Conservation (phyloP, 1,140 invertebrate genomes). For the Dryas iulia region DNA sequence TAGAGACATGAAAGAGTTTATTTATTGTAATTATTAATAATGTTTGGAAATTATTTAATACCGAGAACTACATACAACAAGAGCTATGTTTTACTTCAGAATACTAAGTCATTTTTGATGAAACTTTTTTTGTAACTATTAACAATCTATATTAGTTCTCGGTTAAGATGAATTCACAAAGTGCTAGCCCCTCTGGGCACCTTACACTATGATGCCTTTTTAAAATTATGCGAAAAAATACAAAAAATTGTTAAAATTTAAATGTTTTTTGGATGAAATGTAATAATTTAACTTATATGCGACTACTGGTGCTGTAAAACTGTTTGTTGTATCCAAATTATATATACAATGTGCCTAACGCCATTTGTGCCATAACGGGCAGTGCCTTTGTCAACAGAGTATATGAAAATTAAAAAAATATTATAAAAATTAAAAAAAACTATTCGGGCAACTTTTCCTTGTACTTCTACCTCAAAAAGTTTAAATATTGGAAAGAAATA, state of each 20-base stretch:
- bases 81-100: background rate
- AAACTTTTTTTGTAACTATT: background rate
- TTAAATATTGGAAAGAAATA: too few species aligned
- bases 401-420: background rate
- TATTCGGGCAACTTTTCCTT: background rate
- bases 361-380: slow-evolving; percentile 10
- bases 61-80: background rate
- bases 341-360: slow-evolving; percentile 21
- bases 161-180: slow-evolving; percentile 44
- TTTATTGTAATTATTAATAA: background rate
- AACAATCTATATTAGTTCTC: background rate
- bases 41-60: background rate
- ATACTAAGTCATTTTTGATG: background rate
- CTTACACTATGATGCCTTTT: slow-evolving; percentile 41
- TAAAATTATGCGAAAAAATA: background rate
- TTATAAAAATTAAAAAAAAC: background rate
- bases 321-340: slow-evolving; percentile 1
- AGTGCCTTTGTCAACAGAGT: slow-evolving; percentile 11
- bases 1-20: background rate
- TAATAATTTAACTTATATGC: slow-evolving; percentile 9
- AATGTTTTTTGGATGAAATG: background rate
- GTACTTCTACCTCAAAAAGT: background rate
- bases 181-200: slow-evolving; percentile 50
- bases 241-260: background rate
- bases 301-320: slow-evolving; percentile 18